A percentile compares a stretch with the other conserved stretches of the same genome.
Conservation (phyloP, 64 coral and sea anemone species). For the Stichodactyla mertensii region DNA sequence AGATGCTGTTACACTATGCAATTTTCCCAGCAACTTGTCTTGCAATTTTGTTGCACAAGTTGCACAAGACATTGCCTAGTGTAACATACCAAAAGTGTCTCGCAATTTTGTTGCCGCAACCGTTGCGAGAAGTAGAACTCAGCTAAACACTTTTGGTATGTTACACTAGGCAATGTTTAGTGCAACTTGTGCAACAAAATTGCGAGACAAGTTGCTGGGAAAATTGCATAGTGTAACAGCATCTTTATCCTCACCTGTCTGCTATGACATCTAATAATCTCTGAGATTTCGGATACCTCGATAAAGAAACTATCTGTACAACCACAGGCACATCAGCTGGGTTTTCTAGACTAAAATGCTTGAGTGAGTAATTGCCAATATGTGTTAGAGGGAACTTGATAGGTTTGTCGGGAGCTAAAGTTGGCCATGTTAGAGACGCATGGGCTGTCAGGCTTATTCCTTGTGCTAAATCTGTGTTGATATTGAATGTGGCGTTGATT, state of each 20-base stretch:
- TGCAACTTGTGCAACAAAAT: no score
- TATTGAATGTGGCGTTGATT: conserved; percentile 60
- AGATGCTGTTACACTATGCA: no score
- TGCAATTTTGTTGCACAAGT: no score
- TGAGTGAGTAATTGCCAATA: conserved; percentile 81
- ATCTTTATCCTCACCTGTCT: conserved; percentile 57
- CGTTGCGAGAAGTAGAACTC: no score
- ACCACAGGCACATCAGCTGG: conserved; percentile 74
- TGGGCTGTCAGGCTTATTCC: conserved; percentile 52
- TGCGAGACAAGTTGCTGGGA: no score
- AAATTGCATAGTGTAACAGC: no score
- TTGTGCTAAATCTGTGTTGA: conserved; percentile 85
- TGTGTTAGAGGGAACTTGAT: conserved; percentile 95
- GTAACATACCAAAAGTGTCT: no score
- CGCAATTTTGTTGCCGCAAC: no score
- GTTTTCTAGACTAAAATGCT: conserved; percentile 76
- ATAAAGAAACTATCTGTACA: conserved; percentile 76
- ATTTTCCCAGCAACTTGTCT: no score
- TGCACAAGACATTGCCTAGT: no score
- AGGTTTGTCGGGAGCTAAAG: conserved; percentile 83
- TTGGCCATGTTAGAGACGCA: conserved; percentile 84
- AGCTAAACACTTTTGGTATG: no score
- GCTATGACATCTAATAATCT: conserved; percentile 69
- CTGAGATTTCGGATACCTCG: conserved; percentile 56
- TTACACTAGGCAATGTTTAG: no score